These are phyloP conservation scores for zebrafish (Danio rerio) DNA, from an alignment of 2,113 vertebrate genomes.

Conservation along the genomic window DNA sequence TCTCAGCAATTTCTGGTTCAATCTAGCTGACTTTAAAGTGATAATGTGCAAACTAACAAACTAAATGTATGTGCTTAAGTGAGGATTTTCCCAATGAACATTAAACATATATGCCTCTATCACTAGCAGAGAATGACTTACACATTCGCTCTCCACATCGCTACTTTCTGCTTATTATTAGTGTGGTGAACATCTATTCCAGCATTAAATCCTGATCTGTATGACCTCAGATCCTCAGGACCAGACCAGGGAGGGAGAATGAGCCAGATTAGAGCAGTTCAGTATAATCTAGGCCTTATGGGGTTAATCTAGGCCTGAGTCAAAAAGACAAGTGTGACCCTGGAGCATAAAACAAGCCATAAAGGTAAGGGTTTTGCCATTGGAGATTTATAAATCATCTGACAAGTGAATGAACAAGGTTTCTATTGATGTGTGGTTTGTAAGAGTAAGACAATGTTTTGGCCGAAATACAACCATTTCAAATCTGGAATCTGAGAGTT, in stretches of 20 bases:
- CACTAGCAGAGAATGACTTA: no score
- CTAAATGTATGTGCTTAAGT: not conserved
- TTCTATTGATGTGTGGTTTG: no score
- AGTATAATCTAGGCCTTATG: slow-evolving; percentile 5
- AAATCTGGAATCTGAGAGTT: no score
- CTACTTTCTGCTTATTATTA: not conserved
- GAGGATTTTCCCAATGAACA: not conserved
- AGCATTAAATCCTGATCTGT: not conserved
- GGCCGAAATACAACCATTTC: no score
- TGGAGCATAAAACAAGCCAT: no score
- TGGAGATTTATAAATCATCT: no score
- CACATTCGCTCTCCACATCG: no score
- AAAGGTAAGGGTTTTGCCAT: no score
- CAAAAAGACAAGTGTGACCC: not conserved
- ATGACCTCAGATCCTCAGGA: not conserved
- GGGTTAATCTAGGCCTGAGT: slow-evolving; percentile 33
- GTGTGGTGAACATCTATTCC: not conserved
- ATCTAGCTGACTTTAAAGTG: not conserved
- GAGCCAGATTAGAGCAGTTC: slow-evolving; percentile 3
- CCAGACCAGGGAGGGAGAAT: not conserved
- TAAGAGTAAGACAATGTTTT: no score
- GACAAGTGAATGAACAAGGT: no score
- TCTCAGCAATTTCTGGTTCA: no score
- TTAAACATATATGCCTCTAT: not conserved
- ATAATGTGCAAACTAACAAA: not conserved